phyloP scores from a whole-genome alignment of 2,113 vertebrate genomes.

The Cryptotis parvus region DNA sequence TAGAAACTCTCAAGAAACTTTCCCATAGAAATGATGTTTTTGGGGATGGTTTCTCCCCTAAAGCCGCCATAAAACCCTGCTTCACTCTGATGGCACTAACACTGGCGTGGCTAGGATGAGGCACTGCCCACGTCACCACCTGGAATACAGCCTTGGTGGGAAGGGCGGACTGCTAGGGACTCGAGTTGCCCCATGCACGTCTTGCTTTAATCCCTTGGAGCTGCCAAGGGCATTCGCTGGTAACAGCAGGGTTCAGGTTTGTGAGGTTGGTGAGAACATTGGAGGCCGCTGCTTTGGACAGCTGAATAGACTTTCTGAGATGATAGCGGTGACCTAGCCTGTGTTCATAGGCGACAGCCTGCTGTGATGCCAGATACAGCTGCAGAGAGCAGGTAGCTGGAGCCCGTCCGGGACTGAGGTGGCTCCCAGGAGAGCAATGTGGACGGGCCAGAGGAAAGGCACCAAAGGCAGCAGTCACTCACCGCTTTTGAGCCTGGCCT shows the following conservation, averaged over 20 bases:
- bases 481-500: no score
- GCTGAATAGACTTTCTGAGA: constrained; percentile 22
- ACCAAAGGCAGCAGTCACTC: no score
- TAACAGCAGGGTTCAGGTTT: constrained; percentile 5
- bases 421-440: no score
- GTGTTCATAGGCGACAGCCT: no score
- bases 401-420: no score
- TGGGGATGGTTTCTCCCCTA: constrained; percentile 42
- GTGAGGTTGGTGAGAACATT: constrained; percentile 38
- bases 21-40: constrained; percentile 73
- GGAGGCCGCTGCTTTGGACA: constrained; percentile 39
- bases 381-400: no score
- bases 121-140: no score
- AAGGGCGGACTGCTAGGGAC: no score
- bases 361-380: no score
- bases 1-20: constrained; percentile 68
- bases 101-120: neutral
- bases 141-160: no score
- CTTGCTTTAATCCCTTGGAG: neutral
- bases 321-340: constrained; percentile 25
- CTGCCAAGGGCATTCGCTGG: constrained; percentile 39
- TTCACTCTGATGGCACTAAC: constrained; percentile 44
- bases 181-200: no score
- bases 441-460: no score
- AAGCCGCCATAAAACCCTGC: constrained; percentile 11